Conservation (phyloP, 2,113 vertebrate species). For the Turnix velox region DNA sequence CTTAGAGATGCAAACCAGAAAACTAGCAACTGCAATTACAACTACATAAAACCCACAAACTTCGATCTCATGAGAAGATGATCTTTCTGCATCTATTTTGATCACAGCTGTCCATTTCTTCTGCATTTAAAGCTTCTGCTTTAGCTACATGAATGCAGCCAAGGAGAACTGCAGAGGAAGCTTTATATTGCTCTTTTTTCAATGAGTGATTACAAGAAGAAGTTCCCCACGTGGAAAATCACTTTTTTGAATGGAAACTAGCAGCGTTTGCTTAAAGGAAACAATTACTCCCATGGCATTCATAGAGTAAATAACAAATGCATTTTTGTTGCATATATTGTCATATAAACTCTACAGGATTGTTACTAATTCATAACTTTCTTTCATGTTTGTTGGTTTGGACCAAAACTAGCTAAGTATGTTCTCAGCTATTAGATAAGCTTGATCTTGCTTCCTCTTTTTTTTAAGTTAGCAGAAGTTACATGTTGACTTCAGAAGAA, state of each 20-base stretch:
- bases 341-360: not conserved
- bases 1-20: not conserved
- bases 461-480: not conserved
- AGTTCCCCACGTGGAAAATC: slow-evolving; percentile 29
- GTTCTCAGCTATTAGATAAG: not conserved
- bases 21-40: not conserved
- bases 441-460: not conserved
- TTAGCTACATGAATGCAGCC: not conserved
- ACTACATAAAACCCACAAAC: not conserved
- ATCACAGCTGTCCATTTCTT: slow-evolving; percentile 16
- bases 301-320: not conserved
- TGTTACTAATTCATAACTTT: not conserved
- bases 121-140: slow-evolving; percentile 1
- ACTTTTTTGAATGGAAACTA: slow-evolving; percentile 5
- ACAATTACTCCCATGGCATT: not conserved
- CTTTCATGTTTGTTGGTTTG: not conserved
- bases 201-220: not conserved
- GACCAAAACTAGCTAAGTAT: not conserved
- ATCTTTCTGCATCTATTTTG: not conserved
- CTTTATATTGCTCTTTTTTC: not conserved
- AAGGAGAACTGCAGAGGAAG: not conserved
- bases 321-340: not conserved
- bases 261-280: slow-evolving; percentile 5
- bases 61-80: not conserved
- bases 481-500: not conserved